These are phyloP conservation scores for Rhopalosiphum padi DNA, from an alignment of 1,140 invertebrate genomes.

Conservation along the genomic window DNA sequence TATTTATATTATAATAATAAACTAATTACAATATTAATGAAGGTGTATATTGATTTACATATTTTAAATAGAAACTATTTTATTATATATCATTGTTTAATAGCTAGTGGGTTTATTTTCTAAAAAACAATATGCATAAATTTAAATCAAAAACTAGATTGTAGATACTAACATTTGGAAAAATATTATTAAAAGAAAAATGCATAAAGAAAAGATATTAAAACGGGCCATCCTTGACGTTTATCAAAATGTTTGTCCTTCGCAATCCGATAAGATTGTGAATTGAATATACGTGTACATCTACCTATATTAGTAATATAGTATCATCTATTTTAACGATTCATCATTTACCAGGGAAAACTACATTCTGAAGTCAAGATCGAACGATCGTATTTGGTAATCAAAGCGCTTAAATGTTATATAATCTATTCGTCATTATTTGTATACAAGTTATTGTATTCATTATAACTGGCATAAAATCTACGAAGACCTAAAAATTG, in stretches of 20 bases:
- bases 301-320: neutral
- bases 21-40: neutral
- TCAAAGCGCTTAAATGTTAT: neutral
- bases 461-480: neutral
- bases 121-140: neutral
- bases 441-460: neutral
- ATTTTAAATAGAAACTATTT: neutral
- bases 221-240: constrained; percentile 30
- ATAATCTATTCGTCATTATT: neutral
- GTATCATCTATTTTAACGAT: constrained; percentile 26
- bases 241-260: constrained; percentile 43
- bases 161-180: neutral
- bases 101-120: neutral
- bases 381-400: neutral
- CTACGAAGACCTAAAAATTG: neutral
- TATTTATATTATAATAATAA: neutral
- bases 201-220: neutral
- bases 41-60: constrained; percentile 13
- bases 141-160: neutral
- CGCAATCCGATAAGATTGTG: constrained; percentile 5
- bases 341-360: constrained; percentile 52
- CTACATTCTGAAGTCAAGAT: constrained; percentile 53
- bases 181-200: neutral
- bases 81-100: constrained; percentile 25
- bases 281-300: neutral